These are phyloP conservation scores for Harpalus rufipes DNA, from an alignment of 2,888 invertebrate species.

Conservation along the genomic window DNA sequence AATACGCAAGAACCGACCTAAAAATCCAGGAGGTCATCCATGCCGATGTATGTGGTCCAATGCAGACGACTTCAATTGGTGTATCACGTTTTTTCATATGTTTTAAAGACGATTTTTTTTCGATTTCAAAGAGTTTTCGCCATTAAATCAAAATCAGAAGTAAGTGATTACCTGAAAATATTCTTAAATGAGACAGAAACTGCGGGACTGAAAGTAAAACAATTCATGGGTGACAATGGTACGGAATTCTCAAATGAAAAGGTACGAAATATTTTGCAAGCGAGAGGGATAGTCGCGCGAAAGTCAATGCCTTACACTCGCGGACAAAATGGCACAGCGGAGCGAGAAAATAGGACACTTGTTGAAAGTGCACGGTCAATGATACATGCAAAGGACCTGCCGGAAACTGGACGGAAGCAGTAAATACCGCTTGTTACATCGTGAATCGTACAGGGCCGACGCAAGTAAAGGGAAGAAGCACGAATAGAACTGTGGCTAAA, in stretches of 20 bases:
- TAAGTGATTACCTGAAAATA: neutral
- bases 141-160: neutral
- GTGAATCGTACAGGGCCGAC: constrained; percentile 69
- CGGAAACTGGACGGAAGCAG: constrained; percentile 69
- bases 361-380: constrained; percentile 64
- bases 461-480: constrained; percentile 59
- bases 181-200: neutral
- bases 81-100: too few species aligned
- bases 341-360: neutral
- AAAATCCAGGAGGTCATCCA: too few species aligned
- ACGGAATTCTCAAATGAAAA: neutral
- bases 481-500: constrained; percentile 68
- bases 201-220: too few species aligned
- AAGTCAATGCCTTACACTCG: constrained; percentile 3
- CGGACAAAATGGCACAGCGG: neutral
- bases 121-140: neutral
- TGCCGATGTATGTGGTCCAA: too few species aligned
- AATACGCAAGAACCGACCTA: too few species aligned
- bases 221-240: too few species aligned
- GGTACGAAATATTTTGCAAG: neutral
- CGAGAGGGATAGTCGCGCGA: neutral
- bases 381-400: constrained; percentile 67
- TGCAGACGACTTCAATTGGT: too few species aligned
- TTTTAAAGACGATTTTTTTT: neutral
- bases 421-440: constrained; percentile 68